A percentile compares a stretch with the other conserved stretches of the same genome.
These are phyloP conservation scores for Chitala chitala DNA, from an alignment of 2,113 vertebrate genomes.

Conservation along the genomic window DNA sequence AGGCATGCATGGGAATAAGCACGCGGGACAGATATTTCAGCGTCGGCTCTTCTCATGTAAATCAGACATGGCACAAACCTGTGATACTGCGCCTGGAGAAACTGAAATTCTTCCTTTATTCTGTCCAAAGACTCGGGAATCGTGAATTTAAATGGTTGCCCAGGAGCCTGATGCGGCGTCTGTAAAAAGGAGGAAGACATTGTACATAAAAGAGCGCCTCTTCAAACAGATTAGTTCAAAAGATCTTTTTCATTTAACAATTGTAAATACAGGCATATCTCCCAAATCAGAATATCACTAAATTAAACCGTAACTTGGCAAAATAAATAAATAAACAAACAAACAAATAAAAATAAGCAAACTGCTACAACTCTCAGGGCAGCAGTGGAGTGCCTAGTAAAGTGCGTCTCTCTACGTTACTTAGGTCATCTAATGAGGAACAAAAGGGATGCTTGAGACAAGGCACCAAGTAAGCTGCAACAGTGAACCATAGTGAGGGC, in stretches of 20 bases:
- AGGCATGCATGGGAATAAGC: slow-evolving; percentile 10
- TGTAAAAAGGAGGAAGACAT: neutral
- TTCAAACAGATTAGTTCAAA: too few species aligned
- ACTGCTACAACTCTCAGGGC: slow-evolving; percentile 4
- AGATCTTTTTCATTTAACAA: too few species aligned
- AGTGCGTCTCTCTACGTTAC: neutral
- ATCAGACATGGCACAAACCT: slow-evolving; percentile 61
- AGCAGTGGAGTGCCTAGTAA: neutral
- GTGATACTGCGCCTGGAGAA: slow-evolving; percentile 92
- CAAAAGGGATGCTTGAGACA: slow-evolving; percentile 18
- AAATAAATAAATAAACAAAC: neutral
- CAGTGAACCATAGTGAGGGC: neutral
- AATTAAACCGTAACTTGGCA: too few species aligned
- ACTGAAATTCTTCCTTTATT: slow-evolving; percentile 95
- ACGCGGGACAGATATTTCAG: too few species aligned
- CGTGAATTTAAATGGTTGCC: slow-evolving; percentile 91
- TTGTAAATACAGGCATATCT: too few species aligned
- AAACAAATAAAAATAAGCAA: too few species aligned
- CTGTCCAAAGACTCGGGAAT: slow-evolving; percentile 88
- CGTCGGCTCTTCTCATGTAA: neutral
- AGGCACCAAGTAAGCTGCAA: slow-evolving; percentile 4
- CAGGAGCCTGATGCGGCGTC: slow-evolving; percentile 78
- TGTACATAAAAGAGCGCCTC: too few species aligned
- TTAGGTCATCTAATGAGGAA: slow-evolving; percentile 19
- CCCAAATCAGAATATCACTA: too few species aligned